These are phyloP conservation scores for Camelus bactrianus DNA, from an alignment of 2,113 vertebrate genomes.

Conservation along the genomic window DNA sequence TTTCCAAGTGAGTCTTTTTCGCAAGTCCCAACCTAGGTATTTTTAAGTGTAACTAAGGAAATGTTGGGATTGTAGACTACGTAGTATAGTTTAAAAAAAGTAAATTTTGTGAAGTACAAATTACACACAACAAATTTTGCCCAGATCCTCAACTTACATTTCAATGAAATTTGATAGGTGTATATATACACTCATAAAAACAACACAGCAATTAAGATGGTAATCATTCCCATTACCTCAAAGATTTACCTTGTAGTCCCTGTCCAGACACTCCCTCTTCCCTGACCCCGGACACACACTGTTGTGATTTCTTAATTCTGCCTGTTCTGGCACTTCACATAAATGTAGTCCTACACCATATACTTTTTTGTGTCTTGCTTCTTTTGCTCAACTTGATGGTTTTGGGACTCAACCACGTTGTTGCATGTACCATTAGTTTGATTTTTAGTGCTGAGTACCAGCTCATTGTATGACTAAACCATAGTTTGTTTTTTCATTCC, in stretches of 20 bases:
- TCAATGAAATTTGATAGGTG: neutral
- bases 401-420: neutral
- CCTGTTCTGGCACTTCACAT: neutral
- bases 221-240: neutral
- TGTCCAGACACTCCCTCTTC: neutral
- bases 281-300: neutral
- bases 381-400: neutral
- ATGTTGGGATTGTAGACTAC: neutral
- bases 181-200: neutral
- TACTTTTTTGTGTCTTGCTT: neutral
- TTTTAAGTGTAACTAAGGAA: slow-evolving; percentile 42
- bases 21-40: neutral
- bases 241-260: neutral
- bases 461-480: neutral
- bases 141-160: neutral
- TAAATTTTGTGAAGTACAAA: neutral
- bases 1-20: neutral
- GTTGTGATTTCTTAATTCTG: neutral
- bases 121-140: neutral
- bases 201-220: neutral
- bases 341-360: neutral
- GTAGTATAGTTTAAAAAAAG: neutral
- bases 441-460: neutral
- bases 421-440: neutral
- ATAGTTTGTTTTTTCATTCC: neutral